Evolutionary conservation across 2,888 invertebrate species (phyloP).

Genomic region (Autographa pulchrina): DNA sequence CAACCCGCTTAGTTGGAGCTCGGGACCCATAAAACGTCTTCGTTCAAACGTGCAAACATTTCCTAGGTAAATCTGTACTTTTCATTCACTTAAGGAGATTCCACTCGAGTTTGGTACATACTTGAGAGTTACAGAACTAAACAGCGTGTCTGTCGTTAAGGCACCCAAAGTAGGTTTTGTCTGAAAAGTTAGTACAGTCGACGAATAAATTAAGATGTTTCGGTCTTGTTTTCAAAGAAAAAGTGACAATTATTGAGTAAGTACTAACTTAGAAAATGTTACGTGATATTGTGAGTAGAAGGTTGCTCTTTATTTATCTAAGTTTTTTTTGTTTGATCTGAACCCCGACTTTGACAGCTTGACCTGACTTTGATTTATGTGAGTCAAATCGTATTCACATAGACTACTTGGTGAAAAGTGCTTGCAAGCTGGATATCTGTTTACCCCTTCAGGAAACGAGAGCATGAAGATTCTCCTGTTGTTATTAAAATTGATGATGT

Average conservation of each 20-base stretch:
- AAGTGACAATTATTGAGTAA: slow-evolving; percentile 41
- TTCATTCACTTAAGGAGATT: slow-evolving; percentile 64
- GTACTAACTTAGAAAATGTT: slow-evolving; percentile 2
- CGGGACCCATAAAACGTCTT: slow-evolving; percentile 37
- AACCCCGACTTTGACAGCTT: no score
- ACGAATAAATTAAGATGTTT: slow-evolving; percentile 52
- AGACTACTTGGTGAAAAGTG: no score
- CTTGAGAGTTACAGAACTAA: slow-evolving; percentile 60
- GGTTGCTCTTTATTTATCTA: no score
- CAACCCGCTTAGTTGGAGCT: slow-evolving; percentile 24
- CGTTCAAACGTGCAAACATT: slow-evolving; percentile 46
- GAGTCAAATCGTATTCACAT: no score
- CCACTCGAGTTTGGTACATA: slow-evolving; percentile 42
- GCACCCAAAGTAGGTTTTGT: slow-evolving; percentile 60
- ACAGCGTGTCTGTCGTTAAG: slow-evolving; percentile 51
- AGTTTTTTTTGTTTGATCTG: no score
- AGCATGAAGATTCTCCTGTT: not conserved
- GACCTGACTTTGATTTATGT: no score
- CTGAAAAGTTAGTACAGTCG: slow-evolving; percentile 47
- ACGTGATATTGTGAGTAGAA: not conserved
- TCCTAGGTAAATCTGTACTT: slow-evolving; percentile 48
- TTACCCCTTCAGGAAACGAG: not conserved
- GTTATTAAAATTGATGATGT: not conserved
- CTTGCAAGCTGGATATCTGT: not conserved
- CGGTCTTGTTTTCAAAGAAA: slow-evolving; percentile 33